Base-by-base conservation (phyloP, 2,797 vertebrate genomes). In the Sebastiscus tertius region DNA sequence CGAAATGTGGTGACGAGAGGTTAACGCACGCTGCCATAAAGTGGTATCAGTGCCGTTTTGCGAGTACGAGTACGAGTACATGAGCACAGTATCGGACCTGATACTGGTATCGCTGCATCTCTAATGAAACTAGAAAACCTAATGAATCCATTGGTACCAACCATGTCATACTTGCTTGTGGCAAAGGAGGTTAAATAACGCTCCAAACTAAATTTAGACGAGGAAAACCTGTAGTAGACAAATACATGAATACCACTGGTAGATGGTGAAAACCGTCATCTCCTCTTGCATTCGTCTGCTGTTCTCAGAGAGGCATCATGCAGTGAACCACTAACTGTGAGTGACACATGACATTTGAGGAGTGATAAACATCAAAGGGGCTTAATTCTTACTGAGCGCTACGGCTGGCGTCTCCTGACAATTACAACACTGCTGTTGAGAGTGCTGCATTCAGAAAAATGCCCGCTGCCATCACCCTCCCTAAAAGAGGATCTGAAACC, bases 341-440 rank as follows among this genome's bases (percentile, higher is more conserved):
- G 49, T 80, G 84, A 80, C 83, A 84, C 60, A 56, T 88, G 85
- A 79, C 81, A 80, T 91, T 86, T 87, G 67, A 84, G 42, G 49
- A 70, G 60, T 67, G 77, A 89, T 88, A 65, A 71, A 73, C 79
- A 88, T 87, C 80, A 88, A 77, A 85, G 31, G 36, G 31, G 62
- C 46, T 36, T 81, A 72, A 87, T 90, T 80, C 63, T 60, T 39
- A 68, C 68, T 55, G 31, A 77, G 70, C 10, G 4, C n/a, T 56
- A 7, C 70, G 22, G 55, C 58, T 61, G 27, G 14, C 52, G 66
- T 83, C 78, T 82, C 71, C 68, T 80, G 77, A 85, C 72, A 87
- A 84, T 84, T 78, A 68, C 52, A 71, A 59, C 39, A 16, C 62
- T 13, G 42, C 24, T 67, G 34, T 54, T 66, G 80, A 83, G 80